phyloP scores from a whole-genome alignment of 1,140 invertebrate species.

The Drosophila erecta region DNA sequence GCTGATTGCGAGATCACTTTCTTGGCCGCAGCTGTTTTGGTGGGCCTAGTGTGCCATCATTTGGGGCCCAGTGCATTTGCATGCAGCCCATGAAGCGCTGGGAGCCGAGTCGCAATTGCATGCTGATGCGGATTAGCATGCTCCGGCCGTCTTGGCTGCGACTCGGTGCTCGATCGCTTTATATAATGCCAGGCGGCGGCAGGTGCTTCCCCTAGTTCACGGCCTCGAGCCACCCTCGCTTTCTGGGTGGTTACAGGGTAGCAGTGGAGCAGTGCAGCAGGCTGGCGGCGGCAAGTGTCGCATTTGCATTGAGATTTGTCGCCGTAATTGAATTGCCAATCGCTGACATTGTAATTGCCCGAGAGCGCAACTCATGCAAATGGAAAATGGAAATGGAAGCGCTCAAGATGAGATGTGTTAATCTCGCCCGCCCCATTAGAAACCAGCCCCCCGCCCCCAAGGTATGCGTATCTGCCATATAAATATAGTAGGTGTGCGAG shows the following conservation, averaged over 20 bases:
- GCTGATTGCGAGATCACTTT: slow-evolving; percentile 23
- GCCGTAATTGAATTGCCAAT: slow-evolving; percentile 51
- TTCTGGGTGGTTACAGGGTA: slow-evolving; percentile 13
- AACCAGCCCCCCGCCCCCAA: not conserved
- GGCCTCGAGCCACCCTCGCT: slow-evolving; percentile 1
- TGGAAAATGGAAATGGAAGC: slow-evolving; percentile 30
- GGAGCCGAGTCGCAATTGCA: slow-evolving; percentile 71
- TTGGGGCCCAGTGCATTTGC: slow-evolving; percentile 40
- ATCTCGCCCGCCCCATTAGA: slow-evolving; percentile 19
- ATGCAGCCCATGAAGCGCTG: slow-evolving; percentile 55
- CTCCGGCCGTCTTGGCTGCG: slow-evolving; percentile 10
- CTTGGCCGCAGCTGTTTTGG: not conserved
- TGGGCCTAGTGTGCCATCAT: not conserved
- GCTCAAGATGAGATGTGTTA: slow-evolving; percentile 30
- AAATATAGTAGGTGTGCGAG: slow-evolving; percentile 16
- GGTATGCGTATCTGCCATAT: not conserved
- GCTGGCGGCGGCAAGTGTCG: slow-evolving; percentile 13
- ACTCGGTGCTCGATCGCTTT: slow-evolving; percentile 37
- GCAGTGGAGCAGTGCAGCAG: not conserved
- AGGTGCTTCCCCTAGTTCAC: slow-evolving; percentile 53
- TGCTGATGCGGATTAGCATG: slow-evolving; percentile 65
- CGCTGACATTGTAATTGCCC: slow-evolving; percentile 52
- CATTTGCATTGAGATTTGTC: slow-evolving; percentile 46
- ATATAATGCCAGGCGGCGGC: slow-evolving; percentile 45
- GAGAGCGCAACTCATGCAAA: slow-evolving; percentile 48